Evolutionary conservation across 2,888 invertebrate species (phyloP).

Genomic region (Macrophya annulata): DNA sequence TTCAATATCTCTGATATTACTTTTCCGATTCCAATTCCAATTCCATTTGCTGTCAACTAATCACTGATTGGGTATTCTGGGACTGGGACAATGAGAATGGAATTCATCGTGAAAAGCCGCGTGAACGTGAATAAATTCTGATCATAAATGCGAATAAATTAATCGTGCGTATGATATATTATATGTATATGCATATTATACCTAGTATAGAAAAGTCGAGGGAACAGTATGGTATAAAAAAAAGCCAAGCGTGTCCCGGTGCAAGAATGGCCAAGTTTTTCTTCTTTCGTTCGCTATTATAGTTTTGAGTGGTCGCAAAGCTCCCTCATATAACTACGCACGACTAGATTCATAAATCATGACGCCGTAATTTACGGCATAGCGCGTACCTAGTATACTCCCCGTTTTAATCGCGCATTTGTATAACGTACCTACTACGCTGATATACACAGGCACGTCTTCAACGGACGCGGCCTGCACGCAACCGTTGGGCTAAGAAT

Average conservation of each 20-base stretch:
- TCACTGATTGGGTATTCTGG: too few relatives aligned
- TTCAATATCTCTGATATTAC: background rate
- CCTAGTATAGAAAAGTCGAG: background rate
- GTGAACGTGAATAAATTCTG: background rate
- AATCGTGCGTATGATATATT: background rate
- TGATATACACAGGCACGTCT: slow-evolving; percentile 13
- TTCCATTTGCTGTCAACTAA: too few relatives aligned
- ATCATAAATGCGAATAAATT: background rate
- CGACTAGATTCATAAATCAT: slow-evolving; percentile 32
- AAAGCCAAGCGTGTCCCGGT: background rate
- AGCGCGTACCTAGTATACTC: background rate
- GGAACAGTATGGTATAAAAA: background rate
- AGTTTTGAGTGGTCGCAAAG: background rate
- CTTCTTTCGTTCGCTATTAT: background rate
- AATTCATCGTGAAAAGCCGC: background rate
- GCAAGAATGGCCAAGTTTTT: background rate
- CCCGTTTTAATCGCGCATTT: background rate
- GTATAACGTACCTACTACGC: background rate
- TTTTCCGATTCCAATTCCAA: too few relatives aligned
- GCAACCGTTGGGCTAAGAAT: background rate
- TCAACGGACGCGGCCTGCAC: background rate
- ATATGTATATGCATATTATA: too few relatives aligned
- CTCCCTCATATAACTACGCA: slow-evolving; percentile 15
- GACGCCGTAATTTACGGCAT: background rate
- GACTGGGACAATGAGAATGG: too few relatives aligned